Base-by-base conservation (phyloP, 2,888 invertebrate genomes). In the Anagyrus pseudococci region DNA sequence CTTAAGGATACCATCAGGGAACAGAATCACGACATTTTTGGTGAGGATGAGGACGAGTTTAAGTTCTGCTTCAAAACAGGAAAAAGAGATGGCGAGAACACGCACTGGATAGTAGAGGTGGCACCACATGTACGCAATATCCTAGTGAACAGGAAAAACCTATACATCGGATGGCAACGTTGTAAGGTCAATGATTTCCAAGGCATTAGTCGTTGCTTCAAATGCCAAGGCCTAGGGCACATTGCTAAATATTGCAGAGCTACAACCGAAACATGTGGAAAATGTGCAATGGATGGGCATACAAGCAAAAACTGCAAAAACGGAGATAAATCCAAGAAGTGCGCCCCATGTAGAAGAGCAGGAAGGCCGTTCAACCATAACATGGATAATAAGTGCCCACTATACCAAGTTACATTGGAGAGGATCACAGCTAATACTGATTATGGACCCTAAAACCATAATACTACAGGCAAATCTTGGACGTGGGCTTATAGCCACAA, bases 101-200 rank as follows among this genome's bases (percentile, higher is more conserved):
- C 20, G 2, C 52, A 64, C 40, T 54, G 58, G 49, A 41, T 67
- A 1, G 19, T 50, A 0, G 64, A 61, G 10, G 58, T 64, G 8
- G 10, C 40, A 1, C 43, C 53, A 20, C 17, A 8, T 1, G 13
- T 54, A 2, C 26, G 55, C 23, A 25, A n/a, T 1, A 10, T 2
- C 0, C 1, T 66, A 2, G 33, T 47, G 15, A 29, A 4, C 4
- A 10, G 10, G 2, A 29, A 40, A 0, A n/a, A 23, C 15, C 7
- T 65, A 6, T 62, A 50, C 29, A 17, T 56, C 2, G 54, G 46
- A 0, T 65, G 56, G 48, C 22, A 23, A 0, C 26, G 47, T 3
- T 61, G 43, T n/a, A 26, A 33, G 7, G 41, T 65, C 0, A 58
- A 44, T 15, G 59, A 62, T 15, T 59, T 23, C 46, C 17, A 10